These are phyloP conservation scores for Bucco capensis DNA, from an alignment of 2,113 vertebrate species.

Conservation along the genomic window DNA sequence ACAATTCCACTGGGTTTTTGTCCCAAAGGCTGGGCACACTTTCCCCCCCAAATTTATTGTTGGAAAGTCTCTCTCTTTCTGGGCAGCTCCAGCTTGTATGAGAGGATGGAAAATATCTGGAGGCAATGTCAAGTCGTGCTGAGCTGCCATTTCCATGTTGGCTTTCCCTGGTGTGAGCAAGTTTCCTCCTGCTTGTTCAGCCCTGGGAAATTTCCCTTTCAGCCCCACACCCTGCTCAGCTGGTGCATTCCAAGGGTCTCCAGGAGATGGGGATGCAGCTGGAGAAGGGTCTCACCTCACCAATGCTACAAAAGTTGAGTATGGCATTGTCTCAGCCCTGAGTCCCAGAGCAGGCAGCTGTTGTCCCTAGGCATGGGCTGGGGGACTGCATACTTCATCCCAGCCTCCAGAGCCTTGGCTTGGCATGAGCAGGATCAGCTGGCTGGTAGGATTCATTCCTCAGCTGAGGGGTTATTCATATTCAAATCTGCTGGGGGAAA, in stretches of 20 bases:
- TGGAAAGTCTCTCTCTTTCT: slow-evolving; percentile 58
- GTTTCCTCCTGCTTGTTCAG: slow-evolving; percentile 39
- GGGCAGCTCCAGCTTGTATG: slow-evolving; percentile 35
- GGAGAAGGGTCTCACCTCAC: background rate
- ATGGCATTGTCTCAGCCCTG: background rate
- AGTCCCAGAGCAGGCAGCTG: background rate
- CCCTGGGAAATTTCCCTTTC: slow-evolving; percentile 51
- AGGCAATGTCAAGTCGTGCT: slow-evolving; percentile 52
- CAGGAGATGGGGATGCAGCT: background rate
- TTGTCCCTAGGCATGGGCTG: background rate
- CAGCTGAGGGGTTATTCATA: slow-evolving; percentile 45
- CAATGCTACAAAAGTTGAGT: fast-evolving
- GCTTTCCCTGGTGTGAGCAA: slow-evolving; percentile 19
- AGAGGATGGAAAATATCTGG: slow-evolving; percentile 64
- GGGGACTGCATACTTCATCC: background rate
- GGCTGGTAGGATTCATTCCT: slow-evolving; percentile 3
- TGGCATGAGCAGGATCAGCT: background rate
- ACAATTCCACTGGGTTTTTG: slow-evolving; percentile 5
- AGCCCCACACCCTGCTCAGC: background rate
- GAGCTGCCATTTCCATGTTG: slow-evolving; percentile 59
- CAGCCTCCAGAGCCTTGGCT: background rate
- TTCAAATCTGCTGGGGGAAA: slow-evolving; percentile 46
- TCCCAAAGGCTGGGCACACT: background rate
- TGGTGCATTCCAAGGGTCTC: background rate
- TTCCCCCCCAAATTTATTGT: slow-evolving; percentile 51